Evolutionary conservation across 2,888 invertebrate genomes (phyloP).

Genomic region (Theodoxus fluviatilis): DNA sequence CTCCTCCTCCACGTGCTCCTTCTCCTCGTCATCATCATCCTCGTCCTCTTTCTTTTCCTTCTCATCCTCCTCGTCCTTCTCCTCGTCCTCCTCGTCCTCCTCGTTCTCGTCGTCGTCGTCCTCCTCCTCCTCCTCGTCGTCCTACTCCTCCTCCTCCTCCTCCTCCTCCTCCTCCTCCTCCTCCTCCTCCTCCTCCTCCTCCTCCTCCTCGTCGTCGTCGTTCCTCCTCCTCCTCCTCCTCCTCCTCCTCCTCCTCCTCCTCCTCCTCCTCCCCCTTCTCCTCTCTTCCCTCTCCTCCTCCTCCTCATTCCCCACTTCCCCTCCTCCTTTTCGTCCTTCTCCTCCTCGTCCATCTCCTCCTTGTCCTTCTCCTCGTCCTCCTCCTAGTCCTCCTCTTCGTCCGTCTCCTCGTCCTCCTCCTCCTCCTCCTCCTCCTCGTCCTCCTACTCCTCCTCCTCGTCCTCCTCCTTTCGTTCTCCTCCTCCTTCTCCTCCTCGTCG

Average conservation of each 20-base stretch:
- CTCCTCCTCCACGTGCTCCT: neutral
- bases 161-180: no score
- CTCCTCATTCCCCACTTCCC: no score
- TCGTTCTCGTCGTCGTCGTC: no score
- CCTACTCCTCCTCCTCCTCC: no score
- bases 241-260: neutral
- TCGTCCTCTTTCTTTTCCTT: no score
- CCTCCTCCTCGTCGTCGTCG: neutral
- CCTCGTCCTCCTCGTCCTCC: no score
- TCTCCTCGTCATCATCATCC: no score
- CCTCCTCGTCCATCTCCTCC: no score
- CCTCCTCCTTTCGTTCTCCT: neutral
- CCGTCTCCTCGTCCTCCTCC: slow-evolving; percentile 25
- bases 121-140: neutral
- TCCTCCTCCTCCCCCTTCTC: slow-evolving; percentile 13
- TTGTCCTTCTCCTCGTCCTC: no score
- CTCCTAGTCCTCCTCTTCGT: slow-evolving; percentile 3
- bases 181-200: no score
- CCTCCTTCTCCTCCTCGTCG: neutral
- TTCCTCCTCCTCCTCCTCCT: slow-evolving; percentile 24
- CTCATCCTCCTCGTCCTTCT: no score
- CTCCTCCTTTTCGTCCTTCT: no score
- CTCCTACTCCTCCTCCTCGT: neutral
- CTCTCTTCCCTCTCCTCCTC: neutral
- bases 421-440: slow-evolving; percentile 8